These are phyloP conservation scores for Prinia subflava DNA, from an alignment of 2,113 vertebrate species.

Conservation along the genomic window DNA sequence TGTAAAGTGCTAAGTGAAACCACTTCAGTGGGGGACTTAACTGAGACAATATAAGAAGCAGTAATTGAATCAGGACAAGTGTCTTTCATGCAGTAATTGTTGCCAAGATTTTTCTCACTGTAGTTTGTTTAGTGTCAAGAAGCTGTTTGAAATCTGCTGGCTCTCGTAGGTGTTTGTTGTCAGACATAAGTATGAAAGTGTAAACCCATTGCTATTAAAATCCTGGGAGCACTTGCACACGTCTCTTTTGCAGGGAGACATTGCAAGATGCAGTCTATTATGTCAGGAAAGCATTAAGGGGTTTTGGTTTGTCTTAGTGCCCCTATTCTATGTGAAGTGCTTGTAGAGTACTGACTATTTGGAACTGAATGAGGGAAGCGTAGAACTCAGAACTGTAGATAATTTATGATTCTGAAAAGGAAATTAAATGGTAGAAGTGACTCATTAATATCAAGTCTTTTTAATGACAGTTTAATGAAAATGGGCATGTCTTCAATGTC, in stretches of 20 bases:
- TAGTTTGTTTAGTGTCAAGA: not conserved
- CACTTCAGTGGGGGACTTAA: not conserved
- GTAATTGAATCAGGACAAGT: not conserved
- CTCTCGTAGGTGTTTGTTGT: not conserved
- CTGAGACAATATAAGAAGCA: not conserved
- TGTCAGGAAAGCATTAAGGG: not conserved
- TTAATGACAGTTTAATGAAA: slow-evolving; percentile 12
- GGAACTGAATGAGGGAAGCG: not conserved
- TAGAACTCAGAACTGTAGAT: not conserved
- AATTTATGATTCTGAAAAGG: not conserved
- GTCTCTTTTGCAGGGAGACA: not conserved
- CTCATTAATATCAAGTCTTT: slow-evolving; percentile 11
- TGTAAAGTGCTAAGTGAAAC: not conserved
- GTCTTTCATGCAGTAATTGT: not conserved
- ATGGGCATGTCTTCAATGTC: not conserved
- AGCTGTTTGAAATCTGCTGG: not conserved
- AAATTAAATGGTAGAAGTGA: slow-evolving; percentile 18
- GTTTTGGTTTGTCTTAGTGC: not conserved
- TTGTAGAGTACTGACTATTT: not conserved
- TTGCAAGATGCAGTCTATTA: not conserved
- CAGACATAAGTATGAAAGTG: not conserved
- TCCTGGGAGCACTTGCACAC: not conserved
- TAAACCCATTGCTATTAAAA: not conserved
- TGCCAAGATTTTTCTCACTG: not conserved
- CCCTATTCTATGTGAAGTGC: not conserved